Conservation (phyloP, 2,797 vertebrate genomes). For the Fundulus diaphanus region DNA sequence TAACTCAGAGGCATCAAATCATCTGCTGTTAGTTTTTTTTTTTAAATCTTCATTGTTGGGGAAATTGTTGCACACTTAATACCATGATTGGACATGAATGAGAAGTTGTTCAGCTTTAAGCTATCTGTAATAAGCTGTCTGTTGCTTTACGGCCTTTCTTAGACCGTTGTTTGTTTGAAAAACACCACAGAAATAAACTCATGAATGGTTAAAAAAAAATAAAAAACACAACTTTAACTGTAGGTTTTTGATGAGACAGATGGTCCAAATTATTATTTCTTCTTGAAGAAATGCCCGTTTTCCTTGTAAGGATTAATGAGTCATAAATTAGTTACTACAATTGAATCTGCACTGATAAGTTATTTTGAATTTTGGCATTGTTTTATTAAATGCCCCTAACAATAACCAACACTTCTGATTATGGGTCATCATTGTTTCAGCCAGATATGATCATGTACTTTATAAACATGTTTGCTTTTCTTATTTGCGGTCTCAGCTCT, state of each 20-base stretch:
- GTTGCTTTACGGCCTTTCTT: background rate
- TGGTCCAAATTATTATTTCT: background rate
- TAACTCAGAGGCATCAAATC: background rate
- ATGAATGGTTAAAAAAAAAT: background rate
- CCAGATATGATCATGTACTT: background rate
- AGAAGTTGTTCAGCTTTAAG: background rate
- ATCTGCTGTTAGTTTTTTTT: background rate
- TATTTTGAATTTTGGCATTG: background rate
- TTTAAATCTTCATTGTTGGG: background rate
- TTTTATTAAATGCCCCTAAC: background rate
- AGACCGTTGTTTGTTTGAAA: background rate
- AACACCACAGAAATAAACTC: background rate
- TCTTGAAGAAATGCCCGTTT: background rate
- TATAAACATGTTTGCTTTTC: background rate
- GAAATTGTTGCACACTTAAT: background rate
- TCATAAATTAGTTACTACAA: background rate
- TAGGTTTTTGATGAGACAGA: background rate
- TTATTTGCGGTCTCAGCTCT: background rate
- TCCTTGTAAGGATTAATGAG: background rate
- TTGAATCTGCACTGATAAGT: background rate
- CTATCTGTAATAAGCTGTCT: background rate
- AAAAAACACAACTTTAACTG: background rate
- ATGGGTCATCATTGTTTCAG: background rate
- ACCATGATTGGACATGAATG: background rate
- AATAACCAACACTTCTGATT: background rate